Base-by-base conservation (phyloP, 1,140 invertebrate species). In the Drosophila carrolli region DNA sequence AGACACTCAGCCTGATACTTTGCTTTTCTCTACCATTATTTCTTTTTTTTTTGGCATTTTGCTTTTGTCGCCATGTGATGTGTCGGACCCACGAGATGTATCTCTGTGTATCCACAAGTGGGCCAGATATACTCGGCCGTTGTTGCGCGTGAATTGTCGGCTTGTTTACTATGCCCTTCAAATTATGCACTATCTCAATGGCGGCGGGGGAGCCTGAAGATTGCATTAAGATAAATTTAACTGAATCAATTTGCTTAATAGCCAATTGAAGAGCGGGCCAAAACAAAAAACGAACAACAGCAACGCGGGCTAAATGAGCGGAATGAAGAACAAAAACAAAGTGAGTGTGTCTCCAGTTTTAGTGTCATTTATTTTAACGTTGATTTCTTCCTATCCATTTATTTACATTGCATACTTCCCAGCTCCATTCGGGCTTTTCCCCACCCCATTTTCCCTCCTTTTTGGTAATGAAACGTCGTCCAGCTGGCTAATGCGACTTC, bases 211-310 rank as follows among this genome's bases (percentile, higher is more conserved):
- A 89, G 50, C 32, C 50, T 76, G 78, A 68, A 91, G 88, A 91
- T 91, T 91, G 88, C 88, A 91, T 91, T 91, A 91, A 91, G 88
- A 91, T 91, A 91, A 91, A 91, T 91, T 91, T 91, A 91, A 91
- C 88, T 91, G 88, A 91, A 91, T 91, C 88, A 91, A 91, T 91
- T 91, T 91, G 88, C 88, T 91, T 91, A 91, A 91, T 91, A 91
- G 88, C 88, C 88, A 91, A 91, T 91, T 91, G 88, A 91, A 84
- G 88, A 91, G 84, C 84, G 79, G 72, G 84, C 51, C 67, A 55
- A 65, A 81, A 60, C 59, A 85, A 67, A 67, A 66, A 65, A 46
- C 71, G 23, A 60, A 50, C 43, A 73, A 51, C 67, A 68, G 44
- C 46, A 51, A 51, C 48, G 50, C 58, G 55, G 32, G 43, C 54